Base-by-base conservation (phyloP, 2,888 invertebrate genomes). In the Ornithoptera alexandrae region DNA sequence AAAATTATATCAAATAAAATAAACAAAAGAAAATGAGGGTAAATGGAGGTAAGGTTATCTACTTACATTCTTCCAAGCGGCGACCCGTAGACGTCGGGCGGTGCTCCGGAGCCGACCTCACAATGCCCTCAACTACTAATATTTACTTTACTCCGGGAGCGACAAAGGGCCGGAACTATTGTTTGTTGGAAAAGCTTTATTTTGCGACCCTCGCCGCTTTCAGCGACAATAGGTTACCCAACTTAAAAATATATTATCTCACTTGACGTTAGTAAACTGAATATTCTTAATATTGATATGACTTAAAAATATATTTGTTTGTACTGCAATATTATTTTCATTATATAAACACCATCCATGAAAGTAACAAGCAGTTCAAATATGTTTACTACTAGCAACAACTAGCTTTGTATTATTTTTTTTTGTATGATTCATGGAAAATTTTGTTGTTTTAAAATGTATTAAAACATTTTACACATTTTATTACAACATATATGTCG, bases 151-250 rank as follows among this genome's bases (percentile, higher is more conserved):
- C 87, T 88, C 86, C 79, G 83, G 81, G 84, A 79, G 83, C 89
- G 89, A 92, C 92, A 92, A 92, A 92, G 88, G 90, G 86, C 92
- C 91, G 92, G 92, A 92, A 92, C 91, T 92, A 92, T 92, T 92
- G 92, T 92, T 92, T 92, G 92, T 89, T 87, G 88, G 87, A 85
- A 89, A 92, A 92, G 92, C 92, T 92, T 92, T 92, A 92, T 92
- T 89, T 88, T 81, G 84, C 88, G 87, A 90, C 92, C 92, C 92
- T 90, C 86, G 84, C 83, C 85, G 85, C 84, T 86, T 82, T 83
- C 83, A 79, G 83, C 86, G 87, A 92, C 92, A 92, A 92, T 92
- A 92, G 92, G 91, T 91, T 90, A 89, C 89, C 88, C 90, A 89
- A 92, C 92, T 92, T 92, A 89, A 90, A 92, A 91, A 90, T 89